phyloP scores from a whole-genome alignment of 2,888 invertebrate species.

The Drosophila cyrtoloma region DNA sequence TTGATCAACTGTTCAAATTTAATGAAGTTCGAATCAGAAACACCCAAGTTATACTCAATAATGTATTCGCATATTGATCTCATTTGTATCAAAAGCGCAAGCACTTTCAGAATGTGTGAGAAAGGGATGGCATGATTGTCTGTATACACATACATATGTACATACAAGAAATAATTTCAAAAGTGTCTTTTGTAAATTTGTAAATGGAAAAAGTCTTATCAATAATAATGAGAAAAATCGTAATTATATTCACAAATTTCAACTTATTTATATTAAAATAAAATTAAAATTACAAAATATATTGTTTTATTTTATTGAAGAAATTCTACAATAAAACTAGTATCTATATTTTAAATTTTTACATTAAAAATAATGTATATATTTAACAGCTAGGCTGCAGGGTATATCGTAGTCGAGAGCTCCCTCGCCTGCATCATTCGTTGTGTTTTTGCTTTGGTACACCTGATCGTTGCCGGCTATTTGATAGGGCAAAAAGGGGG shows the following conservation, averaged over 20 bases:
- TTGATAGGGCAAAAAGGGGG: constrained; percentile 44
- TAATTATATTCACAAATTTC: too few species aligned
- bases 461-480: constrained; percentile 21
- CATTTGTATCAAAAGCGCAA: too few species aligned
- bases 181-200: too few species aligned
- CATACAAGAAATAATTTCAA: too few species aligned
- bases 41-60: background rate
- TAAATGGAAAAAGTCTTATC: too few species aligned
- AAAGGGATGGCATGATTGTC: too few species aligned
- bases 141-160: too few species aligned
- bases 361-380: background rate
- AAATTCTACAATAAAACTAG: background rate
- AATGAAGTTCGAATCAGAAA: background rate
- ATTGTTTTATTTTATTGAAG: too few species aligned
- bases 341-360: background rate
- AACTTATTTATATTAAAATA: too few species aligned
- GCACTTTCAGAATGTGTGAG: too few species aligned
- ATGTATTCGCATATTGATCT: background rate
- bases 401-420: background rate
- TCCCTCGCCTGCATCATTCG: background rate
- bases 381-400: background rate
- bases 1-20: background rate
- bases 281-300: too few species aligned
- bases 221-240: too few species aligned
- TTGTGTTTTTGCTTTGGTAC: background rate